Conservation (phyloP, 2,797 vertebrate genomes). For the Lepus townsendii region DNA sequence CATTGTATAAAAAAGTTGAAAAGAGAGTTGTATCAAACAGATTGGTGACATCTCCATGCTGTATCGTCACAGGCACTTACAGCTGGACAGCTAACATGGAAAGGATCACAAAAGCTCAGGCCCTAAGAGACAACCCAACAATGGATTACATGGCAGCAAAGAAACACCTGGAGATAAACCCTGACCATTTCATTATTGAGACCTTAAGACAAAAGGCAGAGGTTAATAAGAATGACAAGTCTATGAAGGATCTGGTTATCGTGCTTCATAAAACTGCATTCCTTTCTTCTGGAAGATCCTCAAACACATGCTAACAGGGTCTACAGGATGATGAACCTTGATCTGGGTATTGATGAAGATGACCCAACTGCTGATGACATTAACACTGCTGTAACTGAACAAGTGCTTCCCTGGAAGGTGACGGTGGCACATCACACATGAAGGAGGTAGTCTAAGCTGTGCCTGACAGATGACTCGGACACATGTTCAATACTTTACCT, state of each 20-base stretch:
- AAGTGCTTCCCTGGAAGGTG: conserved; percentile 98
- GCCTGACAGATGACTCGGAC: not conserved
- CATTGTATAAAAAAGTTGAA: conserved; percentile 97
- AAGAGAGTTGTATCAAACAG: conserved; percentile 97
- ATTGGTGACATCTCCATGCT: conserved; percentile 95
- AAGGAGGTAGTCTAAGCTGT: conserved; percentile 95
- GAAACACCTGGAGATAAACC: conserved; percentile 97
- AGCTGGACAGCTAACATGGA: conserved; percentile 99
- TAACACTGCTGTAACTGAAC: conserved; percentile 91
- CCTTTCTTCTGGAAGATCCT: conserved; percentile 97
- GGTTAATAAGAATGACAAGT: too few relatives aligned
- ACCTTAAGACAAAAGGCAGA: too few relatives aligned
- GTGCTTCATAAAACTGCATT: conserved; percentile 83
- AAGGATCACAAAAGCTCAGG: conserved; percentile 98
- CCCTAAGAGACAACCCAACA: conserved; percentile 96
- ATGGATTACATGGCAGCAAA: conserved; percentile 99
- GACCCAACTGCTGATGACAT: conserved; percentile 92
- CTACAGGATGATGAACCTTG: conserved; percentile 98
- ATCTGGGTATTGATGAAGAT: conserved; percentile 98
- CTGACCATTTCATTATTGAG: conserved; percentile 92
- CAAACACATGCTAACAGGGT: conserved; percentile 98
- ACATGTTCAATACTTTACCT: conserved; percentile 79
- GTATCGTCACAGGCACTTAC: conserved; percentile 97
- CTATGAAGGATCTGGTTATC: too few relatives aligned
- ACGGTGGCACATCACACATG: conserved; percentile 96